Conservation (phyloP, 2,888 invertebrate genomes). For the Hylaea fasciaria region DNA sequence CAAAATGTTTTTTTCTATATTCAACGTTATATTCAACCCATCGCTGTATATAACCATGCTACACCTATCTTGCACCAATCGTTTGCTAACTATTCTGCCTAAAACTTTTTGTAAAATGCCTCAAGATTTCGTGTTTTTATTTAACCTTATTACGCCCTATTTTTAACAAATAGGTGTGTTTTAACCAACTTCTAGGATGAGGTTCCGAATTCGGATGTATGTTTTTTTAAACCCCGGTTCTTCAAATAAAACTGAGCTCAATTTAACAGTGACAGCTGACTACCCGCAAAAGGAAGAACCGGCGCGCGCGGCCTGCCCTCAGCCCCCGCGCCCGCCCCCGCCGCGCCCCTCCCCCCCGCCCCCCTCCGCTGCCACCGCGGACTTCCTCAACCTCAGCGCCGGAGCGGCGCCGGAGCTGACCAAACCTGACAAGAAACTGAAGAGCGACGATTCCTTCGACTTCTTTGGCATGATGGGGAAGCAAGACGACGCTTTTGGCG, state of each 20-base stretch:
- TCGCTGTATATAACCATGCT: too few relatives aligned
- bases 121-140: too few relatives aligned
- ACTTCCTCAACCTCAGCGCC: conserved; percentile 68
- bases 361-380: conserved; percentile 54
- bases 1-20: too few relatives aligned
- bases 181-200: too few relatives aligned
- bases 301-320: conserved; percentile 56
- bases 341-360: conserved; percentile 51
- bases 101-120: too few relatives aligned
- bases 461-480: conserved; percentile 86
- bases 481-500: conserved; percentile 77
- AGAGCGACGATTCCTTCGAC: conserved; percentile 84
- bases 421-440: conserved; percentile 58
- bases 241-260: background rate
- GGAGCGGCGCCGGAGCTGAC: conserved; percentile 39
- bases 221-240: too few relatives aligned
- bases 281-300: conserved; percentile 57
- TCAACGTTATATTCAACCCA: too few relatives aligned
- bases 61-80: too few relatives aligned
- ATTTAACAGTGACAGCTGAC: conserved; percentile 68
- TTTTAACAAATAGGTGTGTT: too few relatives aligned
- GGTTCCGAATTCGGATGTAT: too few relatives aligned
- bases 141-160: too few relatives aligned
- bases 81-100: too few relatives aligned
- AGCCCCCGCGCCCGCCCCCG: conserved; percentile 45